Conservation (phyloP, 2,113 vertebrate genomes). For the Fulica atra region DNA sequence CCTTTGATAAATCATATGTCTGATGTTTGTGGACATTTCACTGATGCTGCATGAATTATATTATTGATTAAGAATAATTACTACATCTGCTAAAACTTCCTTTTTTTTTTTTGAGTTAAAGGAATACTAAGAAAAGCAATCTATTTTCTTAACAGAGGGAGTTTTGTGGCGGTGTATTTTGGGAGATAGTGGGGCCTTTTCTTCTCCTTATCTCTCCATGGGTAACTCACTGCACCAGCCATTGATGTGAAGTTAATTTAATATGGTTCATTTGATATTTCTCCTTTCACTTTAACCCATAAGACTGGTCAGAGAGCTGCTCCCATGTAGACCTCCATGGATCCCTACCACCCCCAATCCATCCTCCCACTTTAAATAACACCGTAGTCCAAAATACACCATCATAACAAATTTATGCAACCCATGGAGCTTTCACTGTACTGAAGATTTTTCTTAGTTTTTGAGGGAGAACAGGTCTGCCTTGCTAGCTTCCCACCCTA, state of each 20-base stretch:
- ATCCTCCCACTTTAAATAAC: neutral
- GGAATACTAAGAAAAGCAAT: neutral
- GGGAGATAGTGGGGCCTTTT: neutral
- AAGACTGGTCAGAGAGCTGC: neutral
- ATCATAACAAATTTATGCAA: constrained; percentile 51
- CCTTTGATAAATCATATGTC: neutral
- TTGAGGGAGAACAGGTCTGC: constrained; percentile 64
- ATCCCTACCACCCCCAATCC: neutral
- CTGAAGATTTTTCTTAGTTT: constrained; percentile 25
- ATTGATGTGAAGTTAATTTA: neutral
- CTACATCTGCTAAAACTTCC: neutral
- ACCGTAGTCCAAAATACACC: neutral
- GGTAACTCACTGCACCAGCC: neutral
- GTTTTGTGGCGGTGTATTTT: neutral
- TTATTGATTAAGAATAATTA: neutral
- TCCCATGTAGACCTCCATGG: neutral
- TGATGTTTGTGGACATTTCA: neutral
- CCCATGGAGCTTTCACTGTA: neutral
- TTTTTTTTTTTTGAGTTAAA: neutral
- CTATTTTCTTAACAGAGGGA: neutral
- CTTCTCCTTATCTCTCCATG: neutral
- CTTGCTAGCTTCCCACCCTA: neutral
- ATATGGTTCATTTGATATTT: neutral
- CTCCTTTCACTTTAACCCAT: neutral
- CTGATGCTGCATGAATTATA: neutral